Evolutionary conservation across 2,888 invertebrate genomes (phyloP).

Genomic region (Meiosimyza decipiens): DNA sequence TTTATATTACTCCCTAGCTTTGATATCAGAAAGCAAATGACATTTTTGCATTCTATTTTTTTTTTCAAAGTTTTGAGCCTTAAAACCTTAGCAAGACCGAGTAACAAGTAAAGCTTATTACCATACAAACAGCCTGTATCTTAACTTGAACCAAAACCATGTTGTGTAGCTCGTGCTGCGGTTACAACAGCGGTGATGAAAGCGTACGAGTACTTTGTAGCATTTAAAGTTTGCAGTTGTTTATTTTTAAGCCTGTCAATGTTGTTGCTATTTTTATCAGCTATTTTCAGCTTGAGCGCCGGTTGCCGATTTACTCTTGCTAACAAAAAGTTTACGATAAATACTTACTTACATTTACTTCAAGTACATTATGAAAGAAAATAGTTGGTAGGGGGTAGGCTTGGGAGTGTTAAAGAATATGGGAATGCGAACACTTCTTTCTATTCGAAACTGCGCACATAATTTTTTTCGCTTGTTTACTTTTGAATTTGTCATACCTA

Average conservation of each 20-base stretch:
- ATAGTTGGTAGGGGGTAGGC: not conserved
- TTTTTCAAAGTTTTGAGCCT: too few species aligned
- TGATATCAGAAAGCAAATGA: too few species aligned
- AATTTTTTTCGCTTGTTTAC: conserved; percentile 19
- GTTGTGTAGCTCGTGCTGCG: too few species aligned
- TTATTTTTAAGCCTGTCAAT: not conserved
- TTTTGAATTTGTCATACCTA: conserved; percentile 15
- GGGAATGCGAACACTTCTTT: not conserved
- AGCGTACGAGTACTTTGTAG: not conserved
- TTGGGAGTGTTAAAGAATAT: too few species aligned
- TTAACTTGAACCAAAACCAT: too few species aligned
- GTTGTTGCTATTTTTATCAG: not conserved
- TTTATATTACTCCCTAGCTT: too few species aligned
- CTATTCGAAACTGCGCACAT: conserved; percentile 16
- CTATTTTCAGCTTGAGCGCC: conserved; percentile 10
- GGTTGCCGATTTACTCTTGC: not conserved
- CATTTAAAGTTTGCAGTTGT: not conserved
- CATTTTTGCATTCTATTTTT: too few species aligned
- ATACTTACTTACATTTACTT: not conserved
- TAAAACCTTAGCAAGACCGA: too few species aligned
- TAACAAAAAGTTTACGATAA: not conserved
- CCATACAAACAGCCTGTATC: too few species aligned
- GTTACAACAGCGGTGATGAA: not conserved
- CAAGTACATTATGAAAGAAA: not conserved
- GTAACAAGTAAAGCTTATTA: too few species aligned